Conservation (phyloP, 1,140 invertebrate species). For the Pseudachorutes palmiensis region DNA sequence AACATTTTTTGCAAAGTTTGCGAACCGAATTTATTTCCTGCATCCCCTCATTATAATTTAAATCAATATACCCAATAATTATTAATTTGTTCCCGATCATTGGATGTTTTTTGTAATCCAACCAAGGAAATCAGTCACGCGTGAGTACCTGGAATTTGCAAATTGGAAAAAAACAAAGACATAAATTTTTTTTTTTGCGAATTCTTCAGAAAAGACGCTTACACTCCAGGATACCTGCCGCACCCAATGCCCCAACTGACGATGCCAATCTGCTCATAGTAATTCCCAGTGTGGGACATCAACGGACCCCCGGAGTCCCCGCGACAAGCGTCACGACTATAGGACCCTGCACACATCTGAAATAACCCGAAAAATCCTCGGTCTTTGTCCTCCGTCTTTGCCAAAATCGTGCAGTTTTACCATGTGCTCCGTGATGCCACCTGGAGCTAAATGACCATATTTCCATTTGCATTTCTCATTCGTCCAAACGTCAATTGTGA, state of each 20-base stretch:
- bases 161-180: neutral
- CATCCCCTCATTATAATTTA: neutral
- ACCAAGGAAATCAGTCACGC: neutral
- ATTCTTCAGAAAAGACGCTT: neutral
- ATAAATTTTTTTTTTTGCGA: neutral
- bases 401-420: too few species aligned
- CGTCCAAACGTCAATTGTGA: too few species aligned
- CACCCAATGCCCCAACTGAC: conserved; percentile 30
- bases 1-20: neutral
- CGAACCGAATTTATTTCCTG: neutral
- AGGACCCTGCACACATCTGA: conserved; percentile 14
- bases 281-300: conserved; percentile 55
- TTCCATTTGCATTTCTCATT: too few species aligned
- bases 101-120: neutral
- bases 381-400: too few species aligned
- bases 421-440: too few species aligned
- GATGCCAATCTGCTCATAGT: conserved; percentile 26
- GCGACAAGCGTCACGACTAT: conserved; percentile 16
- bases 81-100: neutral
- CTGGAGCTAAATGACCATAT: too few species aligned
- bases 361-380: neutral
- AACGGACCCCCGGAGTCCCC: conserved; percentile 86
- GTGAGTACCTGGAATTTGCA: neutral
- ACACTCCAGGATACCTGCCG: conserved; percentile 16
- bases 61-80: neutral